Percentiles rank a stretch among this genome's conserved stretches.
Evolutionary conservation across 2,888 invertebrate genomes (phyloP).

Genomic region (Microdon myrmicae): DNA sequence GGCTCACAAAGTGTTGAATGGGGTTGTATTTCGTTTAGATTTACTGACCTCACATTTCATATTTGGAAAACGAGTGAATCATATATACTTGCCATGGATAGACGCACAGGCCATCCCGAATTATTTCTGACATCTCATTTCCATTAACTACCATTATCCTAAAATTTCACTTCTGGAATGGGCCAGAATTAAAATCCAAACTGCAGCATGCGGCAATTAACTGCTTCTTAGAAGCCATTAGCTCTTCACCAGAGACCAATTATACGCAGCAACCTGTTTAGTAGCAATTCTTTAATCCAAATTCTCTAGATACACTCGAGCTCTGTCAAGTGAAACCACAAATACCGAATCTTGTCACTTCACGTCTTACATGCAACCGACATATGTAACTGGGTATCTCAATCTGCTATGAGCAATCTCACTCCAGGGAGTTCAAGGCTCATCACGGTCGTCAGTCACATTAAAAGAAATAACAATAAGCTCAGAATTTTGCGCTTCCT

Average conservation of each 20-base stretch:
- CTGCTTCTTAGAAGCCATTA: conserved; percentile 13
- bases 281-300: conserved; percentile 33
- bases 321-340: conserved; percentile 16
- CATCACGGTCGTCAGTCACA: conserved; percentile 18
- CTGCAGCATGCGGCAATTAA: conserved; percentile 6
- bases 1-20: too few relatives aligned
- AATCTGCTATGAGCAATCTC: conserved; percentile 29
- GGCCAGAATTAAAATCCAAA: too few relatives aligned
- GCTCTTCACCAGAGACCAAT: neutral
- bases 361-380: conserved; percentile 28
- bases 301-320: conserved; percentile 18
- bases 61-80: too few relatives aligned
- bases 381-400: conserved; percentile 27
- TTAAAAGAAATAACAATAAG: conserved; percentile 15
- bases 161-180: too few relatives aligned
- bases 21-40: too few relatives aligned
- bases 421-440: conserved; percentile 36
- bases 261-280: conserved; percentile 4
- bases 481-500: neutral
- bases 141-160: too few relatives aligned
- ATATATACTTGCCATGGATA: too few relatives aligned
- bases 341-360: conserved; percentile 28
- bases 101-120: too few relatives aligned
- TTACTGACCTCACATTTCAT: too few relatives aligned
- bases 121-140: too few relatives aligned